Evolutionary conservation across 2,888 invertebrate genomes (phyloP), one percentile per base, ranked within the genome.

Genomic region (Nemurella pictetii): DNA sequence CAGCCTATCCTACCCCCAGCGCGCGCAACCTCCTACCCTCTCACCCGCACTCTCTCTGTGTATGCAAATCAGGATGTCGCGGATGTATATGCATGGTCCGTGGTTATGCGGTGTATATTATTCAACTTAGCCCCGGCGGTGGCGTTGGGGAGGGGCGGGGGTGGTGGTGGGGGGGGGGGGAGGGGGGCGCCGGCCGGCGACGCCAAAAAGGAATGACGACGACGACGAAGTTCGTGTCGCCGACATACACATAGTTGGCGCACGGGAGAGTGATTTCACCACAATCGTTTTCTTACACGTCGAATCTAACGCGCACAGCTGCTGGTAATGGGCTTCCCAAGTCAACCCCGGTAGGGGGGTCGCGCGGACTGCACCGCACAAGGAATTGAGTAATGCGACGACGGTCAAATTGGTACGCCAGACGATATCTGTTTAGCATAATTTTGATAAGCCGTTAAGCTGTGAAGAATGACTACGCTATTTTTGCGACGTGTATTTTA

Each of bases 251-350:
- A n/a, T n/a, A n/a, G n/a, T 15, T 12, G 55, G 9, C 55, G 9
- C 15, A 12, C 20, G 29, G 78, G 78, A 29, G 78, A 28, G 29
- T 30, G 78, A 78, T 28, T 75, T n/a, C 28, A 78, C 78, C 78
- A 29, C 30, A 78, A 78, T 30, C 29, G 78, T 15, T 28, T 78
- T 75, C 75, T 75, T 75, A 26, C 27, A n/a, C 28, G 28, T 20
- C 78, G 29, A 28, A 29, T 27, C 28, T 29, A 15, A 75, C 28
- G 55, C 12, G 81, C 81, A n/a, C 81, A 81, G 81, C 81, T 81
- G 81, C 26, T 55, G 35, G 36, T 55, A 81, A 81, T 81, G 81
- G 35, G 36, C n/a, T 36, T 35, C 25, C 36, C 36, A 27, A 35
- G 81, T 81, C 81, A 26, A 36, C 1, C 36, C 36, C 35, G 3